Evolutionary conservation across 2,113 vertebrate species (phyloP).

Genomic region (Tamias sibiricus): DNA sequence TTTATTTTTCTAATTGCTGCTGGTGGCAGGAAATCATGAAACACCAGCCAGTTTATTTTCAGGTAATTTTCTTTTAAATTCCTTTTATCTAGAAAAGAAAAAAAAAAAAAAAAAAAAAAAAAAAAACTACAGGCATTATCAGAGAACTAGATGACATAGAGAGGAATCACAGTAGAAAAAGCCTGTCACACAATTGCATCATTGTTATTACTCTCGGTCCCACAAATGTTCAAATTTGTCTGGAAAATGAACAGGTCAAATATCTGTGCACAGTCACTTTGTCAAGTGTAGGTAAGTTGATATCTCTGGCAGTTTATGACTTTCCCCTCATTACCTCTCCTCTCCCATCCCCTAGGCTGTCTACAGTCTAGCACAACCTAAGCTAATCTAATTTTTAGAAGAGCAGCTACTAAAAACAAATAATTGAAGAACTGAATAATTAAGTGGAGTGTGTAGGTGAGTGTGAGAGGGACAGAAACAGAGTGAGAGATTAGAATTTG

Average conservation of each 20-base stretch:
- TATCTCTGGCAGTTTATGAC: constrained; percentile 13
- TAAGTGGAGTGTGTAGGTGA: background rate
- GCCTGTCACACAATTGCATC: background rate
- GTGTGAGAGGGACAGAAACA: background rate
- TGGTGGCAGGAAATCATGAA: background rate
- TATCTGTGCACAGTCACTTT: background rate
- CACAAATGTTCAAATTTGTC: background rate
- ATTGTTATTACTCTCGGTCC: background rate
- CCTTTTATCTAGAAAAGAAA: background rate
- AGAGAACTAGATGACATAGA: background rate
- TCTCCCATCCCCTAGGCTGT: background rate
- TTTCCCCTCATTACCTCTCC: background rate
- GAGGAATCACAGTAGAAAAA: background rate
- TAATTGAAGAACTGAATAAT: background rate
- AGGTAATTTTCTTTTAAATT: background rate
- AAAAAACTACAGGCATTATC: background rate
- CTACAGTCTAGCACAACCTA: background rate
- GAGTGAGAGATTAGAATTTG: background rate
- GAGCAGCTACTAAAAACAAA: background rate
- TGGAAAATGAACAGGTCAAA: constrained; percentile 18
- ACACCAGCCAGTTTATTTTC: background rate
- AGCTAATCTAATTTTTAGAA: constrained; percentile 3
- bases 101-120: too few species aligned
- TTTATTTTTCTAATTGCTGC: background rate
- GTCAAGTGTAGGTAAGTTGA: background rate